phyloP scores from a whole-genome alignment of 2,113 vertebrate species.

The Gasterosteus nipponicus region DNA sequence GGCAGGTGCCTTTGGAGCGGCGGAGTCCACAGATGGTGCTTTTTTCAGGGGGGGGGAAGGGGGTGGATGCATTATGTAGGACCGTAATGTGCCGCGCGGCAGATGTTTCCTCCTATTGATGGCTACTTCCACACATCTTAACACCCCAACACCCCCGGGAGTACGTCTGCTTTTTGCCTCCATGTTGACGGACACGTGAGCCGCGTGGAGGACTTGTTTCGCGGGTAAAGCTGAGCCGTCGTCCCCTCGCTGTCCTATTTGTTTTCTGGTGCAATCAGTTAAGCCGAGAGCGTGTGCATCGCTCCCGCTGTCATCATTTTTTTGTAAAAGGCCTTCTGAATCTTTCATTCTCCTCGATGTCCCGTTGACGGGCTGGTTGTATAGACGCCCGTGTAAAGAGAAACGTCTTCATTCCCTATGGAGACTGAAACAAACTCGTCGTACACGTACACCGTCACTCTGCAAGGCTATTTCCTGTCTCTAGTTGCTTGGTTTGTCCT shows the following conservation, averaged over 20 bases:
- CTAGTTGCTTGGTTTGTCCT: conserved; percentile 5
- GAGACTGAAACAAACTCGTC: not conserved
- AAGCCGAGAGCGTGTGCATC: not conserved
- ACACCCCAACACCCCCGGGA: too few species aligned
- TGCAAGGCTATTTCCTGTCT: conserved; percentile 4
- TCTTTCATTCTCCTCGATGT: conserved; percentile 27
- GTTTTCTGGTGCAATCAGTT: conserved; percentile 23
- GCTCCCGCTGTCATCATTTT: conserved; percentile 21
- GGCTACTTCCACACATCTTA: not conserved
- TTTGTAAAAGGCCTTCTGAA: conserved; percentile 33
- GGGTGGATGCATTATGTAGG: conserved; percentile 51
- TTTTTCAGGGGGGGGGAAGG: conserved; percentile 2
- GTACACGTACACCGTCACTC: not conserved
- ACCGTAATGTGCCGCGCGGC: conserved; percentile 30
- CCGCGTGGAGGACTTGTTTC: conserved; percentile 37
- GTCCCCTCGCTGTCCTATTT: conserved; percentile 20
- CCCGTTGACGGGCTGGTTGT: conserved; percentile 36
- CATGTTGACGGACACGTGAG: conserved; percentile 25
- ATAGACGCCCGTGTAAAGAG: conserved; percentile 48
- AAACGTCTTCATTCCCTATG: conserved; percentile 32
- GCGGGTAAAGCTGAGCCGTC: conserved; percentile 12
- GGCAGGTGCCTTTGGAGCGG: conserved; percentile 54
- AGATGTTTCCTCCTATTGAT: conserved; percentile 46
- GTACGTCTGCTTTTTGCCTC: not conserved
- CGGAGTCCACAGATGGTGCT: conserved; percentile 43